Conservation (phyloP, 2,797 vertebrate species). For the Alcedo quadribrachys region DNA sequence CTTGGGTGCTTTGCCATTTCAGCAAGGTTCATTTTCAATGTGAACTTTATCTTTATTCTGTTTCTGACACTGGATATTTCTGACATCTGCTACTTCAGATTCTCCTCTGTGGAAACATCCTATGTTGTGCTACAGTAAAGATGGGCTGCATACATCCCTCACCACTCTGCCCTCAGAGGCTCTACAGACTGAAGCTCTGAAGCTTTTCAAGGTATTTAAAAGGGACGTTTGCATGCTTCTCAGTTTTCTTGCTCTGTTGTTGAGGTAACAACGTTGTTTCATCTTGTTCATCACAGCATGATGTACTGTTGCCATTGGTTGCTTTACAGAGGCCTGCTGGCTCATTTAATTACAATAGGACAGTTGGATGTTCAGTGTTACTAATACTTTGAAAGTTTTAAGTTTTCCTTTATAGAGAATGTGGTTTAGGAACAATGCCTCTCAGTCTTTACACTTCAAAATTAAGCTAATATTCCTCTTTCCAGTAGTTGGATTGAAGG, state of each 20-base stretch:
- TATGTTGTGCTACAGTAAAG: conserved; percentile 90
- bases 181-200: conserved; percentile 94
- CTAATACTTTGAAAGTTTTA: not conserved
- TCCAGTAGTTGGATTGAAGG: not conserved
- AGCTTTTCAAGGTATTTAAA: conserved; percentile 90
- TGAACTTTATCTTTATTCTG: not conserved
- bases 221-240: not conserved
- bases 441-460: not conserved
- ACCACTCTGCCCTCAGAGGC: conserved; percentile 86
- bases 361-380: not conserved
- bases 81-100: conserved; percentile 75
- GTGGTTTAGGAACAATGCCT: not conserved
- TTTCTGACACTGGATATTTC: conserved; percentile 21
- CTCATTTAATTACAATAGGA: not conserved
- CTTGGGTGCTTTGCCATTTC: not conserved
- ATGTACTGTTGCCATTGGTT: not conserved
- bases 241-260: not conserved
- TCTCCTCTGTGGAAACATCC: conserved; percentile 89
- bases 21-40: not conserved
- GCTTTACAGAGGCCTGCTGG: not conserved
- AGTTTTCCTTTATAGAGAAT: not conserved
- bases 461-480: not conserved
- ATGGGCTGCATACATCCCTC: conserved; percentile 84
- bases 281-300: not conserved
- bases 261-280: not conserved